Conservation (phyloP, 2,797 vertebrate species). For the Girardinus metallicus region DNA sequence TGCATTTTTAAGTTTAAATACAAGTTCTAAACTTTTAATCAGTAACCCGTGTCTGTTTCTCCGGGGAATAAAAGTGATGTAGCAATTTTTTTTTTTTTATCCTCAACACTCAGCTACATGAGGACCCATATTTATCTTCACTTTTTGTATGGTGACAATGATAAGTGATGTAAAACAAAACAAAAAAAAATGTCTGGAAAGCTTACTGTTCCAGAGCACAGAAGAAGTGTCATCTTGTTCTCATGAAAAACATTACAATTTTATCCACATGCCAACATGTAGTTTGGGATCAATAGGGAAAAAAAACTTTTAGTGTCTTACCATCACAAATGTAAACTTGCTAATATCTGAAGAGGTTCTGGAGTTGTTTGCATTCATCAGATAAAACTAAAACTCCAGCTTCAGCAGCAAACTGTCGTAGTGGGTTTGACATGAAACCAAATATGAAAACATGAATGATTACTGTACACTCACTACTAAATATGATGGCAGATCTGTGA, state of each 20-base stretch:
- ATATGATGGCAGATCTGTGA: neutral
- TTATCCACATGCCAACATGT: neutral
- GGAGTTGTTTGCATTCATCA: neutral
- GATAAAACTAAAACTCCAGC: neutral
- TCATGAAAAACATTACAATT: neutral
- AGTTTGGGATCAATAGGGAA: neutral
- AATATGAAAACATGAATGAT: neutral
- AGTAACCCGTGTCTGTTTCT: neutral
- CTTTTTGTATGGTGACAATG: neutral
- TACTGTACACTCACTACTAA: neutral
- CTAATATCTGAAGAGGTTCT: neutral
- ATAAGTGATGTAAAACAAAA: neutral
- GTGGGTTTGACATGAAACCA: neutral
- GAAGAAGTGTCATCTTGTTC: neutral
- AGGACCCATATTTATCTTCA: neutral
- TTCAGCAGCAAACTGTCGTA: neutral
- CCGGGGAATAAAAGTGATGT: neutral
- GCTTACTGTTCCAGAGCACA: neutral
- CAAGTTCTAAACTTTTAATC: neutral
- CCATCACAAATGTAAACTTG: neutral
- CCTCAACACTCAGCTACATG: neutral
- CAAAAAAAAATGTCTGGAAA: neutral
- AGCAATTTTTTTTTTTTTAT: neutral
- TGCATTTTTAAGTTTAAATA: neutral
- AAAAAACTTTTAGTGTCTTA: neutral